phyloP scores from a whole-genome alignment of 1,140 invertebrate genomes.

The Zaprionus taronus region DNA sequence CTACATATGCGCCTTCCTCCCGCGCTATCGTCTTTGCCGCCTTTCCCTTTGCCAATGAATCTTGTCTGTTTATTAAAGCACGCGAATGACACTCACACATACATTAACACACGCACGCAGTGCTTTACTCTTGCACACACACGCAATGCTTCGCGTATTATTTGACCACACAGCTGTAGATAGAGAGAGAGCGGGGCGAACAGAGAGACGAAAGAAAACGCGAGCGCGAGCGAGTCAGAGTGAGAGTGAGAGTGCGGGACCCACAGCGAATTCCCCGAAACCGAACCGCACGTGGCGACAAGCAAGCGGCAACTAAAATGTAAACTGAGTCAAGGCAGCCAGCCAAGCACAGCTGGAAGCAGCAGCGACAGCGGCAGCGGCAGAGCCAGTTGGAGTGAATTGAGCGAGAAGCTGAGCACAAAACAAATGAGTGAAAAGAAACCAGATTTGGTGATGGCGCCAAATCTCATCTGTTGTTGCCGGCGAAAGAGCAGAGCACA shows the following conservation, averaged over 20 bases:
- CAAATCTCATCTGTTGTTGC: slow-evolving; percentile 48
- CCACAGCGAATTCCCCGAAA: slow-evolving; percentile 34
- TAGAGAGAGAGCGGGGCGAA: background rate
- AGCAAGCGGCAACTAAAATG: slow-evolving; percentile 72
- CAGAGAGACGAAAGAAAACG: slow-evolving; percentile 7
- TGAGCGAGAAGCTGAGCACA: slow-evolving; percentile 36
- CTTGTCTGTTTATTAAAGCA: slow-evolving; percentile 41
- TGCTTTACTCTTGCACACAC: slow-evolving; percentile 6
- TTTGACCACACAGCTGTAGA: slow-evolving; percentile 26
- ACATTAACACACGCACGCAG: slow-evolving; percentile 17
- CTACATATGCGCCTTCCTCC: slow-evolving; percentile 1
- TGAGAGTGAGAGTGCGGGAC: slow-evolving; percentile 17
- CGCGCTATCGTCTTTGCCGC: background rate
- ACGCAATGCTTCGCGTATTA: slow-evolving; percentile 30
- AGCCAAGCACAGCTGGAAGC: slow-evolving; percentile 58
- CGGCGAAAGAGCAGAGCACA: slow-evolving; percentile 74
- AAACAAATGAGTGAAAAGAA: slow-evolving; percentile 44
- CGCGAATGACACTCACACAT: slow-evolving; percentile 51
- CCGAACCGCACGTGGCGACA: slow-evolving; percentile 75
- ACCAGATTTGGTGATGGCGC: slow-evolving; percentile 30
- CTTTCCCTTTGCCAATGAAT: slow-evolving; percentile 15
- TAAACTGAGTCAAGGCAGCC: slow-evolving; percentile 38
- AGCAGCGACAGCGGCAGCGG: slow-evolving; percentile 8
- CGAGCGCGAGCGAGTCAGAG: background rate
- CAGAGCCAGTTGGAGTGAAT: slow-evolving; percentile 12